phyloP scores from a whole-genome alignment of 2,797 vertebrate species.

The Scolopax rusticola region DNA sequence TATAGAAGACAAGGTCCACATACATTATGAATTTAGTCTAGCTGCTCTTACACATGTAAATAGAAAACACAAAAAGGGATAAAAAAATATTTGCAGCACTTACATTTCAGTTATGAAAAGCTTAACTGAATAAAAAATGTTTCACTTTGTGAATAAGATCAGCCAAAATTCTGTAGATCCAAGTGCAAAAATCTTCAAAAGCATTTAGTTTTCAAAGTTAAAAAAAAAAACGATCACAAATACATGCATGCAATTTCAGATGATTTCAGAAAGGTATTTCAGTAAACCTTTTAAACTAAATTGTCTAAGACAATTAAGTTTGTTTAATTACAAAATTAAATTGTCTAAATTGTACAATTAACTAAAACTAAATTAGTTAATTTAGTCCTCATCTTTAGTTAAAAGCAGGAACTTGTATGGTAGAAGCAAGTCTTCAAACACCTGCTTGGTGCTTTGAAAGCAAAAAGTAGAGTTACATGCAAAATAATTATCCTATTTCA shows the following conservation, averaged over 20 bases:
- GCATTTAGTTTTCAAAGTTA: background rate
- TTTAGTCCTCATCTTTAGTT: background rate
- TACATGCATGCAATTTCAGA: accelerated
- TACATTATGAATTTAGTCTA: background rate
- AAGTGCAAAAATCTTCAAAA: background rate
- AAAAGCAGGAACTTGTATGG: background rate
- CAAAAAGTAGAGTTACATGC: background rate
- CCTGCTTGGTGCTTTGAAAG: background rate
- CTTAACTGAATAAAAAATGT: background rate
- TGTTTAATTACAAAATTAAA: background rate
- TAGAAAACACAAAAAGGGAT: background rate
- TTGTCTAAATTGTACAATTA: background rate
- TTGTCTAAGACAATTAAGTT: background rate
- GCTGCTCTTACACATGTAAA: background rate
- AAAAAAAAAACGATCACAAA: background rate
- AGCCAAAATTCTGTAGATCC: background rate
- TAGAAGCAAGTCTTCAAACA: background rate
- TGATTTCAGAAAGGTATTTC: background rate
- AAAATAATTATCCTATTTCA: background rate
- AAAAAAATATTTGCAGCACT: background rate
- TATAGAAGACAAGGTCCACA: background rate
- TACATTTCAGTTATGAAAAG: background rate
- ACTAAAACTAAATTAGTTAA: background rate
- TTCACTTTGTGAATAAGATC: background rate
- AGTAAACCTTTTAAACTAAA: background rate